Evolutionary conservation across 2,113 vertebrate genomes (phyloP), one percentile per base, ranked within the genome.

Genomic region (Thunnus maccoyii): DNA sequence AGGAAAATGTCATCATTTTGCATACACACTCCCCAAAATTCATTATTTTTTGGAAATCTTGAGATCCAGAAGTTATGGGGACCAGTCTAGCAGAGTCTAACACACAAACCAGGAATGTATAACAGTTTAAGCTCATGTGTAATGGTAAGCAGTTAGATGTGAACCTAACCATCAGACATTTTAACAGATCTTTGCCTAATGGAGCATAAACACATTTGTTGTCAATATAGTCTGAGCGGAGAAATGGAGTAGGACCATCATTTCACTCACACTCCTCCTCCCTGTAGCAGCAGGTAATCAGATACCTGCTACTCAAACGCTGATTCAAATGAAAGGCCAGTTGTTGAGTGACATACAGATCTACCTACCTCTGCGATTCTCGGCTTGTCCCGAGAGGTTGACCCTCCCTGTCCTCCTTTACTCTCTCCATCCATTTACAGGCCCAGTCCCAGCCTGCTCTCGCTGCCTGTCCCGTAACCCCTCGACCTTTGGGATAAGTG

Each of bases 361-460:
- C 66, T 5, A 55, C 79, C 20, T 77, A 93, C 91, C 86, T 85
- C 64, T 72, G 67, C 17, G 14, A 71, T 3, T 44, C 12, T 14
- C 0, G 41, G 6, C 47, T 60, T 67, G 70, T 72, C 63, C 74
- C 77, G 2, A 17, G 11, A 48, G 10, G 12, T 58, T 63, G 36
- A 25, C 32, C 68, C 63, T 41, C 61, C n/a, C 50, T 13, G 2
- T 69, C 82, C 76, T 81, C 58, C 25, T 41, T 58, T 12, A 56
- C n/a, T 14, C 41, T 65, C 67, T 76, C 76, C 87, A 73, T 84
- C 74, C 82, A 82, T 83, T 72, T 54, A 71, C 52, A 44, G 60
- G 3, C 62, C 27, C 41, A 4, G 13, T 48, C 76, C 54, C 10
- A 1, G 54, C n/a, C 27, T 25, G 1, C 58, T 15, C 46, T 25